Evolutionary conservation across 2,888 invertebrate genomes (phyloP).

Genomic region (Boloria selene): DNA sequence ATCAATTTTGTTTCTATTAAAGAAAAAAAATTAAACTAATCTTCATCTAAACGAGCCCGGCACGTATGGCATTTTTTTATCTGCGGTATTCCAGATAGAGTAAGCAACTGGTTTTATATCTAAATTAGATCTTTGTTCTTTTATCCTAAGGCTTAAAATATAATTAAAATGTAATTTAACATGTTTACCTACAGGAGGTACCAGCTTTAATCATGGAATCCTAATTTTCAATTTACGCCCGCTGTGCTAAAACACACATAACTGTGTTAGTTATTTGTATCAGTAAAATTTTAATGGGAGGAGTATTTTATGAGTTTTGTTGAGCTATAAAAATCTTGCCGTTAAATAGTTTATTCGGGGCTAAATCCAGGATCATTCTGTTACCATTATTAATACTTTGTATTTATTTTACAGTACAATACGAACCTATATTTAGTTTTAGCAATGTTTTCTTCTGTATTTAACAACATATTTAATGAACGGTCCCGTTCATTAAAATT

Average conservation of each 20-base stretch:
- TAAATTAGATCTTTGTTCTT: too few relatives aligned
- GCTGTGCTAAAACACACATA: not conserved
- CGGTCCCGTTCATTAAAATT: too few relatives aligned
- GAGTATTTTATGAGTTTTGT: constrained; percentile 16
- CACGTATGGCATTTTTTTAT: too few relatives aligned
- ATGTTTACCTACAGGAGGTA: too few relatives aligned
- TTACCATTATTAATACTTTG: constrained; percentile 2
- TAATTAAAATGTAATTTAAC: too few relatives aligned
- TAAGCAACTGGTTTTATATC: too few relatives aligned
- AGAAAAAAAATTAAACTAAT: too few relatives aligned
- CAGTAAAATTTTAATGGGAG: constrained; percentile 18
- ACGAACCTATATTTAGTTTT: not conserved
- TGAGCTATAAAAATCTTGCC: constrained; percentile 8
- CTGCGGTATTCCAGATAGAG: too few relatives aligned
- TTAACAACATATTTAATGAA: too few relatives aligned
- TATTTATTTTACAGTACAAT: not conserved
- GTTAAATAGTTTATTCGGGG: constrained; percentile 6
- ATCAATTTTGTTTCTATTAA: too few relatives aligned
- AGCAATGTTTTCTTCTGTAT: not conserved
- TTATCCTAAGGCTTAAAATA: too few relatives aligned
- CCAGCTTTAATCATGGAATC: not conserved
- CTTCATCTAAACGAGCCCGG: too few relatives aligned
- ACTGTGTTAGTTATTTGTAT: constrained; percentile 17
- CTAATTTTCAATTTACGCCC: constrained; percentile 1
- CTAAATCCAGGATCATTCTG: not conserved